Base-by-base conservation (phyloP, 2,113 vertebrate genomes). In the Trachemys scripta region DNA sequence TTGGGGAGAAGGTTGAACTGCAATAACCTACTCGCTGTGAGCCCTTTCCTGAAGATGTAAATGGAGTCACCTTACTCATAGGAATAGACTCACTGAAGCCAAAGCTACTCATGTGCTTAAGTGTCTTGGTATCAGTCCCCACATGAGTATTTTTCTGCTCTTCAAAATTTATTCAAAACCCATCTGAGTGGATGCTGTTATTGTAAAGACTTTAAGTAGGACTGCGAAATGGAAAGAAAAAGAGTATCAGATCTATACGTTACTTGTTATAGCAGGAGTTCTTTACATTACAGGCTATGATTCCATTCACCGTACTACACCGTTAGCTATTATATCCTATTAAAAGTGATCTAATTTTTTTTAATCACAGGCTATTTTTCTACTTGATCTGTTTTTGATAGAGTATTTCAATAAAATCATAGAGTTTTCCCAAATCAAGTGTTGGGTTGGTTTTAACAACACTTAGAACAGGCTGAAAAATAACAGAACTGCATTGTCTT, bases 41-140 rank as follows among this genome's bases (percentile, higher is more conserved):
- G 72, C 4, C 31, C 35, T 27, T 5, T 4, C 53, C 31, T 47
- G 49, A 27, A 56, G 35, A 69, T 6, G 24, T 4, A 8, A 8
- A 8, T 9, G 5, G 19, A n/a, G 42, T 6, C 4, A n/a, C 45
- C 20, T 78, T 19, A 49, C 27, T 2, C 53, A 80, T 45, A n/a
- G 13, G 53, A 2, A 38, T 20, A 2, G 50, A 2, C 11, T 5
- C 11, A 31, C 4, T 35, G 3, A 72, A 6, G 82, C 51, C n/a
- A 2, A 2, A n/a, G 0, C 1, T 29, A 8, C 0, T 59, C 0
- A 11, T 84, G 0, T 0, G 53, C 31, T 0, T 1, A 79, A n/a
- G 42, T 31, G 12, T 53, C 14, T 38, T 54, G 42, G 35, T 47
- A 13, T 10, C 78, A 5, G 75, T 5, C 45, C 20, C 85, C 75